These are phyloP conservation scores for Lasioglossum calceatum DNA, from an alignment of 2,888 invertebrate species.

Conservation along the genomic window DNA sequence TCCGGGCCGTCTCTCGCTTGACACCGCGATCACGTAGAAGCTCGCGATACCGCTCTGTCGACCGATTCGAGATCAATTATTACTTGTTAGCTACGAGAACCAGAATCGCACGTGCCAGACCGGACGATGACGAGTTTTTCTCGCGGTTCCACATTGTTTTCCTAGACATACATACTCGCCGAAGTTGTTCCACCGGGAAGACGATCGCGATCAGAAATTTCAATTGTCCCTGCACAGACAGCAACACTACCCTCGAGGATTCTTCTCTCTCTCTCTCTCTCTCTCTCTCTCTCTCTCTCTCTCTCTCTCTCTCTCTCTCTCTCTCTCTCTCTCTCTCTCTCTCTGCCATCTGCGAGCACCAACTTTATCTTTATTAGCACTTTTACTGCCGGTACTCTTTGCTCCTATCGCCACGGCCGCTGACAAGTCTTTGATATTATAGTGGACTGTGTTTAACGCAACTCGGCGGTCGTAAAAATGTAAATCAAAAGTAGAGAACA, in stretches of 20 bases:
- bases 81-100: constrained; percentile 4
- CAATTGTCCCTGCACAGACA: constrained; percentile 14
- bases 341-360: background rate
- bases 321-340: no score
- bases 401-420: background rate
- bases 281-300: no score
- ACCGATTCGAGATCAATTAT: constrained; percentile 32
- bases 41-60: background rate
- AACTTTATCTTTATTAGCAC: background rate
- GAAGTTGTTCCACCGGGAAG: constrained; percentile 5
- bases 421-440: background rate
- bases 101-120: background rate
- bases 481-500: background rate
- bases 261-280: no score
- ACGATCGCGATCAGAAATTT: constrained; percentile 20
- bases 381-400: background rate
- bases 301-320: no score
- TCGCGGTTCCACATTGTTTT: constrained; percentile 18
- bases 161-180: background rate
- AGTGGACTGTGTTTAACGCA: background rate
- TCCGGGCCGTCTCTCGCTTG: background rate
- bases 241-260: background rate
- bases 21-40: constrained; percentile 11
- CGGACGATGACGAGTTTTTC: constrained; percentile 27
- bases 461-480: background rate